phyloP scores from a whole-genome alignment of 2,888 invertebrate species.

The Zygaena filipendulae region DNA sequence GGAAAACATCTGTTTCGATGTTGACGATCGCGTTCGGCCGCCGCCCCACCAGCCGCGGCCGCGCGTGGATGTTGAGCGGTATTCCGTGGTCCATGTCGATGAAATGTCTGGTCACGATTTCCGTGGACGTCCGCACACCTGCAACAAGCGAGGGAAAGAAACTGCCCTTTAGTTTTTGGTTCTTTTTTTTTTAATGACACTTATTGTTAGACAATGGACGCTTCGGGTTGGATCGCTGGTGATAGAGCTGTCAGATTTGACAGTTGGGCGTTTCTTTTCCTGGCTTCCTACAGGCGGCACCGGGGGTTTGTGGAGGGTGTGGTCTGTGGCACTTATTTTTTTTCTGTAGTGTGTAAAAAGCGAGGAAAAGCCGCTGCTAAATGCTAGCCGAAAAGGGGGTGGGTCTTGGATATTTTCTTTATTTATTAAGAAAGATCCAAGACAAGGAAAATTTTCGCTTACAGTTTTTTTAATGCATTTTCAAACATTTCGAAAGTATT shows the following conservation, averaged over 20 bases:
- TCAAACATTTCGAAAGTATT: no score
- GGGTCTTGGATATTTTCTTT: no score
- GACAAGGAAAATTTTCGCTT: no score
- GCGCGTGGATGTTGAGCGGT: conserved; percentile 51
- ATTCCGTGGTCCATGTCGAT: conserved; percentile 58
- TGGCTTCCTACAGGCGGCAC: conserved; percentile 54
- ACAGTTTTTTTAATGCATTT: no score
- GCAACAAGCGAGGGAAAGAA: conserved; percentile 61
- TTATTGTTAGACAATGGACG: conserved; percentile 13
- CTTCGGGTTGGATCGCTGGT: conserved; percentile 12
- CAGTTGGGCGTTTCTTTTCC: conserved; percentile 57
- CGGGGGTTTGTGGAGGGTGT: conserved; percentile 17
- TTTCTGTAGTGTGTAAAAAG: conserved; percentile 37
- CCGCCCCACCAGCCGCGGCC: conserved; percentile 50
- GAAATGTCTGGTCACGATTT: conserved; percentile 59
- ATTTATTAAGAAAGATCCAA: no score
- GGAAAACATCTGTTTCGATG: conserved; percentile 58
- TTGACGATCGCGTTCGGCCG: conserved; percentile 55
- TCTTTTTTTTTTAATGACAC: no score
- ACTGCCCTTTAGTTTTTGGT: conserved; percentile 38
- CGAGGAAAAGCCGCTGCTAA: conserved; percentile 60
- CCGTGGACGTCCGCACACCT: conserved; percentile 58
- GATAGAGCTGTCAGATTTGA: conserved; percentile 19
- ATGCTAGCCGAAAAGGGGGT: no score
- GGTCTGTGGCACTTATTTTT: no score